Base-by-base conservation (phyloP, 2,888 invertebrate species). In the Ichneumon xanthorius region DNA sequence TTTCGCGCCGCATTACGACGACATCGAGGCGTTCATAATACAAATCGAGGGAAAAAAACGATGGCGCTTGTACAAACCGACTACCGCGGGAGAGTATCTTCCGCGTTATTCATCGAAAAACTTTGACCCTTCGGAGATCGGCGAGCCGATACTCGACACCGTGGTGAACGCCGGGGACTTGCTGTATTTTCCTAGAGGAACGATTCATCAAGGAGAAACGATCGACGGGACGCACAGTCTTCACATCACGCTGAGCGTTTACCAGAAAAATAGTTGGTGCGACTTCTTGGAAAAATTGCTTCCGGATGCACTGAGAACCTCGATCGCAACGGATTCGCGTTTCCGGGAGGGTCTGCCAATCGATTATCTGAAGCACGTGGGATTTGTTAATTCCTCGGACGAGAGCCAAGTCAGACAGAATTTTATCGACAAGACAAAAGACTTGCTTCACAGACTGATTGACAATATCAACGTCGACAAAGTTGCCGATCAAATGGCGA, bases 1-100 rank as follows among this genome's bases (percentile, higher is more conserved):
- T 0, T 99, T 99, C 95, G 99, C 99, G 0, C 99, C 99, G 0
- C 99, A 99, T 94, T 99, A 97, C 93, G 99, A 99, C 94, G 99
- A 99, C 92, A 99, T 99, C 87, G 99, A 99, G 94, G 99, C 99
- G 0, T 99, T 99, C 93, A 96, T 99, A 68, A 93, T 99, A 70
- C 99, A 99, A 95, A 94, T 99, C 1, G 99, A 99, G 94, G 99
- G 99, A 0, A 96, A 97, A 90, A 99, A 99, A 93, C 96, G 97
- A 87, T 99, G 99, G 99, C 96, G 96, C 89, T 94, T 99, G 14
- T 99, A 99, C 92, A 96, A 96, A 88, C 98, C 99, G 16, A 95
- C 95, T 73, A 92, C 90, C n/a, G 92, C 94, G 4, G 95, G 95
- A 55, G 97, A 98, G 92, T 94, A 95, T 2, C 94, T 99, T 55